Conservation (phyloP, 2,113 vertebrate genomes). For the Phylloscopus trochilus region DNA sequence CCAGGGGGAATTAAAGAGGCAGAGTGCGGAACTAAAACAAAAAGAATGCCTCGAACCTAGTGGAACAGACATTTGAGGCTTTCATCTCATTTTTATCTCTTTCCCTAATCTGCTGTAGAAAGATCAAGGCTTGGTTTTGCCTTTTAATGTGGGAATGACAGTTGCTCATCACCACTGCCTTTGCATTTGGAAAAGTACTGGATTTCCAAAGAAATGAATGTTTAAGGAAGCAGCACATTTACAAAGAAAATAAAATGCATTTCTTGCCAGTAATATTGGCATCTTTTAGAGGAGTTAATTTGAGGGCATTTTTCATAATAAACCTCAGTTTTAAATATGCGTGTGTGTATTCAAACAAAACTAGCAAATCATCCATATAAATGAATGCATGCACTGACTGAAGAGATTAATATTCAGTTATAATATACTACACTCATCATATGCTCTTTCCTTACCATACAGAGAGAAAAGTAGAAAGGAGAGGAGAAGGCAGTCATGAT, state of each 20-base stretch:
- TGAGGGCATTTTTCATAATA: constrained; percentile 67
- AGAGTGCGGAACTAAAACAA: constrained; percentile 78
- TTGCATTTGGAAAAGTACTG: constrained; percentile 57
- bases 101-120: constrained; percentile 51
- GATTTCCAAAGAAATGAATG: constrained; percentile 45
- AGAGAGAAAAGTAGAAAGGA: not conserved
- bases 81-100: constrained; percentile 67
- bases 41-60: constrained; percentile 81
- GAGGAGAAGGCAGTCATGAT: not conserved
- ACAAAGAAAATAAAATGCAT: constrained; percentile 59
- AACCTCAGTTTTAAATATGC: constrained; percentile 53
- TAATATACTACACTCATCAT: constrained; percentile 48
- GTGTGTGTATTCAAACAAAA: constrained; percentile 70
- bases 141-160: constrained; percentile 64
- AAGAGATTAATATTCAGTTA: constrained; percentile 68
- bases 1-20: constrained; percentile 84
- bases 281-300: constrained; percentile 69
- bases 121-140: constrained; percentile 64
- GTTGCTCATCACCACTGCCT: constrained; percentile 41
- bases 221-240: constrained; percentile 35
- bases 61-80: constrained; percentile 82
- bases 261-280: constrained; percentile 67
- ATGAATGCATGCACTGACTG: constrained; percentile 60
- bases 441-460: constrained; percentile 36
- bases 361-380: constrained; percentile 68